Base-by-base conservation (phyloP, 2,113 vertebrate genomes). In the Craseonycteris thonglongyai region DNA sequence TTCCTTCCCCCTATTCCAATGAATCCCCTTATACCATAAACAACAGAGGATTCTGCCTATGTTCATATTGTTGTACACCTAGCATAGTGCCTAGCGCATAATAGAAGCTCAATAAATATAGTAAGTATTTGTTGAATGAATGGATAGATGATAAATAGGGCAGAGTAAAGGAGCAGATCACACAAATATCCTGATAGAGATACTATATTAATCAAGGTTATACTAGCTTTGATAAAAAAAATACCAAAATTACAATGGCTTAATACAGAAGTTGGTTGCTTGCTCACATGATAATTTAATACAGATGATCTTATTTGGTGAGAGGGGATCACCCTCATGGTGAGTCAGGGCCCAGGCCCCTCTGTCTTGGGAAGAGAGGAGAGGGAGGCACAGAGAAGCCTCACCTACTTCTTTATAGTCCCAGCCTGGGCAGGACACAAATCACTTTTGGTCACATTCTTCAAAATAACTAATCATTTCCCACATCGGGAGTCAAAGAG, bases 31-130 rank as follows among this genome's bases (percentile, higher is more conserved):
- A 35, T 13, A 61, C 28, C 12, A 15, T 51, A 28, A 66, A 82
- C 22, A 54, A 24, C 10, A 87, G 47, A 75, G 35, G 35, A 45
- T 45, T n/a, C 61, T 78, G 38, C 28, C 14, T 16, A 6, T 71
- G 33, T 76, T 30, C 80, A 76, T 66, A 38, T 51, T 63, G 6
- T 33, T 49, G 0, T 54, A 26, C 42, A 8, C 28, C 45, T 5
- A 69, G 22, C 3, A 16, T 21, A 47, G 2, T 51, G 3, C 16
- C 38, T 69, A 8, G 19, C n/a, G 38, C 19, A 47, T 38, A 40
- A 72, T 2, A 56, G n/a, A 75, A n/a, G 56, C 40, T 78, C 75
- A 72, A 28, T 87, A 65, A 83, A n/a, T 88, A 75, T 65, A 72
- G 24, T 87, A 65, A 83, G 28, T 88, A 75, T 65, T 74, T 76